Evolutionary conservation across 37 sponge, comb jelly and placozoan species (phyloP), one percentile per base, ranked within the genome.

Genomic region (Agelas oroides): DNA sequence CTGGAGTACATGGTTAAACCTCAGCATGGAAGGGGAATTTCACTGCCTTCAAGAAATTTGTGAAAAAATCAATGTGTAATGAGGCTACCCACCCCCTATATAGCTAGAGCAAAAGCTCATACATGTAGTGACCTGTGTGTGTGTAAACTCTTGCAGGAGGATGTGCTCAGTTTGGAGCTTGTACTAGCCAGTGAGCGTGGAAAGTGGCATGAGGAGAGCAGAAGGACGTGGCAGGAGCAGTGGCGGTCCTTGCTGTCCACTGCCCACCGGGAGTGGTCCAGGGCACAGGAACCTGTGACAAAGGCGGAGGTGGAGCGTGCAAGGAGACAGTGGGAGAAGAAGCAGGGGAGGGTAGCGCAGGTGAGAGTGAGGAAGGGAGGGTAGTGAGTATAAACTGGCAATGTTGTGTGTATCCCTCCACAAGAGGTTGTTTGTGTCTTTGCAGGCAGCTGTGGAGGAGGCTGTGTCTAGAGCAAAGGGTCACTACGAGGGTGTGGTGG

Each of bases 191-290:
- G 6, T 19, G 77, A 76, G 62, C 25, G 77, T 19, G 61, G 61
- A 3, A 56, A 58, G 61, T 33, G 36, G 38, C 8, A 58, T 5
- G 62, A 32, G 21, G 36, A 61, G 38, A 59, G 61, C 77, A 56
- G 62, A 2, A 58, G 61, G 62, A 23, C 20, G 61, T 76, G 77
- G 62, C 30, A 30, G 77, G 33, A 58, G 38, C 77, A 58, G 59
- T 5, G 40, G 53, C 21, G 53, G 8, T 27, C 53, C 53, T 3
- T 71, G 15, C 27, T 71, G 23, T 19, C 73, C 53, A 71, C 73
- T n/a, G 73, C 73, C 16, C 73, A 71, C 53, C 73, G 37, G 53
- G 73, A 71, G 73, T 71, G 73, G 73, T 19, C 41, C 53, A 71
- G 19, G 16, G 73, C 73, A 6, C 73, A 71, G 73, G 53, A 41